Evolutionary conservation across 1,140 invertebrate genomes (phyloP).

Genomic region (Drosophila neocordata): DNA sequence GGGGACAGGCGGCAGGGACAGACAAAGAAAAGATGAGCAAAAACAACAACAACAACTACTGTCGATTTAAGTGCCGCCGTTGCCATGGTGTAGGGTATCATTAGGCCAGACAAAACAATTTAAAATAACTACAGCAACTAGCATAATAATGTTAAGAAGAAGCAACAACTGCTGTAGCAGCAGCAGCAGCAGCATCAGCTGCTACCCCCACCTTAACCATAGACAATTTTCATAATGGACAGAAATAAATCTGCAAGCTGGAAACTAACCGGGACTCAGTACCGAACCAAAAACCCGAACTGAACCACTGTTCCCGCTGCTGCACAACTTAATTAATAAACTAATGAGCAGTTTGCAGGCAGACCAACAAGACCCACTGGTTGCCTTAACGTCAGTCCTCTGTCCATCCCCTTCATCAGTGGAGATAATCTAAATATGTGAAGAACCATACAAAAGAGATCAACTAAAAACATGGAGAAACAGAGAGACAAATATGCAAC

Average conservation of each 20-base stretch:
- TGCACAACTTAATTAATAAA: constrained; percentile 80
- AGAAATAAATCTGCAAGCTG: constrained; percentile 75
- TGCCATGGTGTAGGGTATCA: constrained; percentile 66
- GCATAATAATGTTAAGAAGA: constrained; percentile 74
- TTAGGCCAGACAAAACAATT: constrained; percentile 78
- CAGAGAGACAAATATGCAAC: constrained; percentile 69
- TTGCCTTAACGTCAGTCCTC: background rate
- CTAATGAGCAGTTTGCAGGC: constrained; percentile 77
- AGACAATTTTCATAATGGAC: constrained; percentile 79
- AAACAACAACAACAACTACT: constrained; percentile 52
- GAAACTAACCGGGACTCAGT: constrained; percentile 34
- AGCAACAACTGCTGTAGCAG: constrained; percentile 29
- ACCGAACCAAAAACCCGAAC: constrained; percentile 27
- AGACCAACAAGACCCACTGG: constrained; percentile 27
- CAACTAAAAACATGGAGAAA: constrained; percentile 9
- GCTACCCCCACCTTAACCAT: constrained; percentile 29
- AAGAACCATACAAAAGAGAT: constrained; percentile 46
- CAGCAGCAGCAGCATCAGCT: constrained; percentile 31
- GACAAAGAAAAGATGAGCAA: constrained; percentile 57
- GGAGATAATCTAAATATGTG: constrained; percentile 61
- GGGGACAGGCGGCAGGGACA: constrained; percentile 34
- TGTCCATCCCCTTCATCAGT: constrained; percentile 8
- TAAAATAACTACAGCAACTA: constrained; percentile 80
- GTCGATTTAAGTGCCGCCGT: constrained; percentile 74
- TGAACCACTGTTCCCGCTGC: background rate